A percentile compares a stretch with the other conserved stretches of the same genome.
Evolutionary conservation across 2,888 invertebrate species (phyloP).

Genomic region (Phyllotreta cruciferae): DNA sequence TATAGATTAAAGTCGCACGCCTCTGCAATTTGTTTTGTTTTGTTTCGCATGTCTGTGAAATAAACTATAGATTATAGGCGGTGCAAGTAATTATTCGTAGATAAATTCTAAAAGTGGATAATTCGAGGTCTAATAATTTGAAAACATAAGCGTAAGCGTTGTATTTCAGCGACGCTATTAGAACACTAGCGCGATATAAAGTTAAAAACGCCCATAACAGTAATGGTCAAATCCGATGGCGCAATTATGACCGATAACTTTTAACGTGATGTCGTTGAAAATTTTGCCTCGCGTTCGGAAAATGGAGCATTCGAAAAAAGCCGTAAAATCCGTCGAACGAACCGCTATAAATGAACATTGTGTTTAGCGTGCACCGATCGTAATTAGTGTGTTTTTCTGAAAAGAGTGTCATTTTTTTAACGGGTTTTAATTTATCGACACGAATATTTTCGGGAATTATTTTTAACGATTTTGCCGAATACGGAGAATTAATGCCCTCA

Average conservation of each 20-base stretch:
- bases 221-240: slow-evolving; percentile 22
- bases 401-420: background rate
- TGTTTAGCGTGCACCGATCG: background rate
- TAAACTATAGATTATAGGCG: no score
- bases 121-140: slow-evolving; percentile 12
- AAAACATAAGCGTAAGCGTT: slow-evolving; percentile 7
- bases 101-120: background rate
- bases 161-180: slow-evolving; percentile 20
- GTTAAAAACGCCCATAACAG: slow-evolving; percentile 25
- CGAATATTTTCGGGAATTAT: no score
- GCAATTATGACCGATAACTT: slow-evolving; percentile 27
- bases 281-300: slow-evolving; percentile 13
- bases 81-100: background rate
- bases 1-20: no score
- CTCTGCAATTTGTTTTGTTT: no score
- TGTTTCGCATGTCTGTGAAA: no score
- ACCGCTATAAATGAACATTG: slow-evolving; percentile 2
- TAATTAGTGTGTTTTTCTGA: no score
- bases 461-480: no score
- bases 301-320: slow-evolving; percentile 8
- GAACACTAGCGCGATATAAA: slow-evolving; percentile 11
- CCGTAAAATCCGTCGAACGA: slow-evolving; percentile 7
- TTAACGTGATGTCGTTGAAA: slow-evolving; percentile 17
- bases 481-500: no score
- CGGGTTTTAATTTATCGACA: background rate